phyloP scores from a whole-genome alignment of 30 jellyfish, hydroid and myxozoan genomes.

The Aurelia aurita complex sp. Pacific region DNA sequence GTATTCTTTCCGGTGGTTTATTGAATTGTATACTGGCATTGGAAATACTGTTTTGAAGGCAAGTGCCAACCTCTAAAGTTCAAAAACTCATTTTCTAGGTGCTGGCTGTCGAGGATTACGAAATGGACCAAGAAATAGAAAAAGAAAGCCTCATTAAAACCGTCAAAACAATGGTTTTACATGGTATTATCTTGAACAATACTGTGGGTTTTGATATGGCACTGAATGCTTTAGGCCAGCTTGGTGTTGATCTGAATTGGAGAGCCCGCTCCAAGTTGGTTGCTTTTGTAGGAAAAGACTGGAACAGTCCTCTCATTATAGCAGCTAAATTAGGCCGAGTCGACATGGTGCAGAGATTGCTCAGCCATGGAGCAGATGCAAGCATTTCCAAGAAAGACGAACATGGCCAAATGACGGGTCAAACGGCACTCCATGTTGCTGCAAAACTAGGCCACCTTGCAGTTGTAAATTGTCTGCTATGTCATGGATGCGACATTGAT shows the following conservation, averaged over 20 bases:
- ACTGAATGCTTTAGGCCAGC: neutral
- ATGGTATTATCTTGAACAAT: neutral
- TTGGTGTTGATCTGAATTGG: slow-evolving; percentile 16
- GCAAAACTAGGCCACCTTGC: neutral
- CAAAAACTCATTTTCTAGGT: no score
- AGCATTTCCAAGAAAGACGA: neutral
- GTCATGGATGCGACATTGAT: neutral
- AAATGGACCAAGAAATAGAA: no score
- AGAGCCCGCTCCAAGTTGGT: neutral
- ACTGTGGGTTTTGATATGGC: slow-evolving; percentile 7
- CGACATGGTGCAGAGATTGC: slow-evolving; percentile 11
- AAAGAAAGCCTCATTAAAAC: no score
- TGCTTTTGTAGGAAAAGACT: neutral
- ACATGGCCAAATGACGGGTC: slow-evolving; percentile 3
- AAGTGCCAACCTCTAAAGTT: no score
- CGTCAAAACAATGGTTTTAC: neutral
- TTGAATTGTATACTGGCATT: no score
- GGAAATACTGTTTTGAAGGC: no score
- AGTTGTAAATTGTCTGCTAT: neutral
- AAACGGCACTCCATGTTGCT: slow-evolving; percentile 20
- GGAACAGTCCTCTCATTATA: neutral
- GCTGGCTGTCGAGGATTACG: no score
- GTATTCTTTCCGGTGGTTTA: no score
- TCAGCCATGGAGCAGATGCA: slow-evolving; percentile 4
- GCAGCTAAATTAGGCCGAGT: slow-evolving; percentile 11